Base-by-base conservation (phyloP, 2,888 invertebrate genomes). In the Rhodophaea formosa region DNA sequence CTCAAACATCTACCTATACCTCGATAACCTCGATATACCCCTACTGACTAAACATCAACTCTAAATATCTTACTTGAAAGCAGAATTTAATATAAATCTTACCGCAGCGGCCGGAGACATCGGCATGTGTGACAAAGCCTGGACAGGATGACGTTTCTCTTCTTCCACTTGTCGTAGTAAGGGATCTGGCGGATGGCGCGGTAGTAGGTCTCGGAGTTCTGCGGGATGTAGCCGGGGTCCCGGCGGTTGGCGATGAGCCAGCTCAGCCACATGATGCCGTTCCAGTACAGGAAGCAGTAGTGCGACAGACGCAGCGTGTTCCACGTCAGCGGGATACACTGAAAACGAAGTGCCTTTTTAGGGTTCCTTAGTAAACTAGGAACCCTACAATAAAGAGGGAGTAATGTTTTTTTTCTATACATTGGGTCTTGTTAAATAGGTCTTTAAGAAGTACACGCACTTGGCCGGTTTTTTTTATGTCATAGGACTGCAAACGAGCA, bases 241-340 rank as follows among this genome's bases (percentile, higher is more conserved):
- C 95, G 94, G 15, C 97, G 93, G 75, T 97, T 97, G 5, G 97
- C 97, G 52, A 97, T 95, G 58, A 97, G 93, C 95, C 98, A 97
- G 72, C 97, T 96, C 8, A 97, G 89, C 98, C 98, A 98, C 97
- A 98, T 98, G 8, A 97, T 94, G 6, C 94, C 92, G 82, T 98
- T 98, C 95, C 97, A 96, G 74, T 97, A 96, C 63, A 98, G 94
- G 81, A 98, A 98, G 74, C 96, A 95, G 72, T 97, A 96, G 80
- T 98, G 97, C 0, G 96, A 96, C 0, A 96, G 94, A 0, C 97
- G 93, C 44, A 97, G 86, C 7, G 96, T 94, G 77, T 97, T 96
- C 97, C 97, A 98, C 0, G 97, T 98, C 45, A 96, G 92, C 0
- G 97, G 97, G 64, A 98, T 94, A 70, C 97, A 97, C 94, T 96